Evolutionary conservation across 2,888 invertebrate species (phyloP), one percentile per base, ranked within the genome.

Genomic region (Empis stercorea): DNA sequence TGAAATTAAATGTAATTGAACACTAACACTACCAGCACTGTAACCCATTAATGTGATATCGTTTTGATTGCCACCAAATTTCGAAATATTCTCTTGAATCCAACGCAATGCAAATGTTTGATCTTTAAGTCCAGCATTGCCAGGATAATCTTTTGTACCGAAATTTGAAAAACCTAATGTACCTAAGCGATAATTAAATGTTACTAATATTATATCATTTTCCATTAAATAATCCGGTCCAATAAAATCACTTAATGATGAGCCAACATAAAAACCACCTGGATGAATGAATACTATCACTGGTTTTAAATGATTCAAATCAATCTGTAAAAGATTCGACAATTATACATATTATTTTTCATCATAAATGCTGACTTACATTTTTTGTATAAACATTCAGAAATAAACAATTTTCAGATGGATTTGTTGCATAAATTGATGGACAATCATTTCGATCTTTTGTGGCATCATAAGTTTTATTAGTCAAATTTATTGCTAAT

Each of bases 251-350:
- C 58, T 59, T 5, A 52, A 38, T 14, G 55, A 51, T 0, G 78
- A 73, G 38, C 66, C 68, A 3, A 68, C 60, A 60, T 77, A 76
- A 59, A 77, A 78, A n/a, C 73, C 79, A 1, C 81, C 82, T 0
- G 76, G 71, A 61, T 81, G 81, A 51, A 82, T 73, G 61, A 71
- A 78, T 1, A 80, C 72, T 2, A 82, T 62, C 2, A 82, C 81
- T 0, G 82, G 78, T 13, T 44, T 39, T 1, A 49, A 14, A 27
- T n/a, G 10, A 11, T 23, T 23, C 9, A 20, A 23, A n/a, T 40
- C 14, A 14, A 20, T 37, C 15, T 37, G 6, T n/a, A 11, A 23
- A 23, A 20, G 17, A 17, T 20, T n/a, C n/a, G n/a, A n/a, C n/a
- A n/a, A n/a, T n/a, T n/a, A n/a, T n/a, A n/a, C n/a, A n/a, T n/a